phyloP scores from a whole-genome alignment of 2,797 vertebrate genomes.

The Simalia tracyae region DNA sequence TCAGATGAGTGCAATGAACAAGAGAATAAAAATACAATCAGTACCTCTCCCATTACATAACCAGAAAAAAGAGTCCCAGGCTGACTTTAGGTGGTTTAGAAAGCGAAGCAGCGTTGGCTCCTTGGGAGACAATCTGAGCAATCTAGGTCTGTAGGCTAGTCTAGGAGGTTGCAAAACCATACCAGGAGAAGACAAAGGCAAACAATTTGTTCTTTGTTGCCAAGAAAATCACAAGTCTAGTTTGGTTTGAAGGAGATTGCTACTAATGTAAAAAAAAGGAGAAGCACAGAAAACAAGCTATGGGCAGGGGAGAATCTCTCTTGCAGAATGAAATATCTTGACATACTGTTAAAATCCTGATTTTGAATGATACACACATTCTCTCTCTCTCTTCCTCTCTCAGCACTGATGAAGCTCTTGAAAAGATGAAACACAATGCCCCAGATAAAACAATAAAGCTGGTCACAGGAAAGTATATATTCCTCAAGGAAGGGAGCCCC shows the following conservation, averaged over 20 bases:
- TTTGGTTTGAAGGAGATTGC: neutral
- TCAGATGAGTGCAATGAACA: neutral
- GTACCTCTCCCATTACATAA: slow-evolving; percentile 20
- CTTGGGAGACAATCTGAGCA: neutral
- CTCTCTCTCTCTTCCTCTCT: slow-evolving; percentile 15
- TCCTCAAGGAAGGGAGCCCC: slow-evolving; percentile 64
- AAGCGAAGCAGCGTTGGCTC: neutral
- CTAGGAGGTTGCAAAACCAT: neutral
- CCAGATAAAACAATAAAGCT: slow-evolving; percentile 65
- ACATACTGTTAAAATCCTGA: slow-evolving; percentile 55
- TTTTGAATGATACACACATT: slow-evolving; percentile 49
- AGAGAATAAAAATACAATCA: slow-evolving; percentile 30
- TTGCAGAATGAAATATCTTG: slow-evolving; percentile 50
- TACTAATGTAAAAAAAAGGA: slow-evolving; percentile 3
- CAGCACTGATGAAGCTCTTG: slow-evolving; percentile 65
- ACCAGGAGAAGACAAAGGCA: neutral
- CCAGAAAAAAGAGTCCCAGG: neutral
- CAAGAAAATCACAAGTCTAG: neutral
- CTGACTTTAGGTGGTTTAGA: neutral
- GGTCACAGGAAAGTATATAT: slow-evolving; percentile 55
- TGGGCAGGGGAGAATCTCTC: neutral
- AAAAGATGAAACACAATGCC: slow-evolving; percentile 72
- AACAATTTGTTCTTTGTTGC: neutral
- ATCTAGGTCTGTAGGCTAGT: neutral
- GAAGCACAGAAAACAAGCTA: slow-evolving; percentile 3